Evolutionary conservation across 2,888 invertebrate genomes (phyloP), one percentile per base, ranked within the genome.

Genomic region (Morpho helenor): DNA sequence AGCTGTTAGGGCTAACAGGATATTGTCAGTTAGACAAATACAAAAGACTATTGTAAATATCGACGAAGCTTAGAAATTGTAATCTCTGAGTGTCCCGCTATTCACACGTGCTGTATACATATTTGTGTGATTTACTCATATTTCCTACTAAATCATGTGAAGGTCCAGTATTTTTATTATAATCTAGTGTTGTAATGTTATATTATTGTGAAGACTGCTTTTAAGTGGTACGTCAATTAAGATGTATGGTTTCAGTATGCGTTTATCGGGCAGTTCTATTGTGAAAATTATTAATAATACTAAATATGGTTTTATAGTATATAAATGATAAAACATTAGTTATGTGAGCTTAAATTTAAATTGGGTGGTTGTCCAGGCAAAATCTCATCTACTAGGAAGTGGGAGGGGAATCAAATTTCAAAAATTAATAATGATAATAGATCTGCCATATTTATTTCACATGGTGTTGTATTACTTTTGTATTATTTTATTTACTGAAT

Each of bases 101-200:
- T 47, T 23, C 49, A 7, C 6, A 49, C 49, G 9, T 7, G 46
- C 23, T 52, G 7, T 45, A 52, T 47, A 47, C 44, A 40, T 44
- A 49, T 50, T 58, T 49, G 52, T 57, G 49, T 57, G 52, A 56
- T 22, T 8, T 62, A 64, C 52, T 62, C 58, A 76, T 83, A 81
- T 82, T 87, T 87, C 85, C 85, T 87, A 87, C 80, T 80, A 83
- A 84, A 83, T 79, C 77, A 84, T 81, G 77, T 82, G 83, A 85
- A 82, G 86, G 87, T 88, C 87, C 87, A 87, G 86, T 88, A 87
- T 87, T 87, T 82, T 84, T 84, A 83, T 83, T 78, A 70, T 74
- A 75, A 68, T 69, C 76, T 84, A 83, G 78, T 74, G 71, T 73
- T 74, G 68, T 76, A 77, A 79, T 71, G 70, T 64, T 64, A 78